A percentile compares a stretch with the other conserved stretches of the same genome.
phyloP scores from a whole-genome alignment of 2,113 vertebrate species.

The Stegostoma tigrinum region DNA sequence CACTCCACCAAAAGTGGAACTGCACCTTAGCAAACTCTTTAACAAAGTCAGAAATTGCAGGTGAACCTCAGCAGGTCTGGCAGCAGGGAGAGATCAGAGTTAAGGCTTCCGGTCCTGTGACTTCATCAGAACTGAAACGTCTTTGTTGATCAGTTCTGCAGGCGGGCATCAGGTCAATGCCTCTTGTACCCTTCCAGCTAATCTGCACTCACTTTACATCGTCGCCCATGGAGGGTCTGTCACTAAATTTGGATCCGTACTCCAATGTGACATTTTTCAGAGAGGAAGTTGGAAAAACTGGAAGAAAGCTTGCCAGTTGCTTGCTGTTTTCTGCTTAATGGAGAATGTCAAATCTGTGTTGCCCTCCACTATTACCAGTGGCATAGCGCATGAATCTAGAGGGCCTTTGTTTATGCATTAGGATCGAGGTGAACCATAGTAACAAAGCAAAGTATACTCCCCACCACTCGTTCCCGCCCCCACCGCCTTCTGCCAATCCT shows the following conservation, averaged over 20 bases:
- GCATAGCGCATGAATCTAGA: neutral
- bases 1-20: neutral
- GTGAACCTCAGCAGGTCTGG: no score
- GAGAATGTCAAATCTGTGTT: neutral
- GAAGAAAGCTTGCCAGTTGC: neutral
- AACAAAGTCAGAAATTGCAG: neutral
- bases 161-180: neutral
- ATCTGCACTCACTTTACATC: neutral
- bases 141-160: neutral
- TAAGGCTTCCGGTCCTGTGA: no score
- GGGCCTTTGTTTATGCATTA: neutral
- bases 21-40: neutral
- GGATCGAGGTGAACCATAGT: neutral
- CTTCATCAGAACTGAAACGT: neutral
- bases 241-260: neutral
- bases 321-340: neutral
- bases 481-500: neutral
- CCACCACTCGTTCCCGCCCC: neutral
- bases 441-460: neutral
- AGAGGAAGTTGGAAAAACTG: neutral
- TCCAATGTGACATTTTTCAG: neutral
- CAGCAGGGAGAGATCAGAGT: no score
- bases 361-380: neutral
- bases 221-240: neutral
- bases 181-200: neutral